Percentiles rank a stretch among this genome's conserved stretches.
Conservation (phyloP, 2,113 vertebrate species). For the Marcusenius ussheri region DNA sequence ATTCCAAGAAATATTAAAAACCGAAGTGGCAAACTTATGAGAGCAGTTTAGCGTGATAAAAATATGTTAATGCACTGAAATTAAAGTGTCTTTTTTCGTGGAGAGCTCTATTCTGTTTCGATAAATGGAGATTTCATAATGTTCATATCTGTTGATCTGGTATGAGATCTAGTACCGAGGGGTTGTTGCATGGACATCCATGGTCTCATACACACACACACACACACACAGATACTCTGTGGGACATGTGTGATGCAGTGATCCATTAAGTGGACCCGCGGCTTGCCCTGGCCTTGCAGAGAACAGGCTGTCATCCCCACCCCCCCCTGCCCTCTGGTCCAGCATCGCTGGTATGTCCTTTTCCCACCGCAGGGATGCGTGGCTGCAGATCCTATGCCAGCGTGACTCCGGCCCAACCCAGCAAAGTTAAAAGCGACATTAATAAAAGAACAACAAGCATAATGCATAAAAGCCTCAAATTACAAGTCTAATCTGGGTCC, state of each 20-base stretch:
- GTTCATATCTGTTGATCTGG: neutral
- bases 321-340: neutral
- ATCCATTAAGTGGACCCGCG: neutral
- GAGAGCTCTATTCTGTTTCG: neutral
- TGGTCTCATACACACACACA: neutral
- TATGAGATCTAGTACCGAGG: neutral
- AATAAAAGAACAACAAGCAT: constrained; percentile 26
- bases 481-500: constrained; percentile 17
- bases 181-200: neutral
- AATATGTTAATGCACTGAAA: constrained; percentile 7
- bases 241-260: neutral
- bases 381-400: neutral
- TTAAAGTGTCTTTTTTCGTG: neutral
- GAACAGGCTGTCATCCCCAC: neutral
- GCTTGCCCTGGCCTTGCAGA: neutral
- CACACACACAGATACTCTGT: constrained; percentile 17
- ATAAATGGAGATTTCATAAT: constrained; percentile 14
- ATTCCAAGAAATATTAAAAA: constrained; percentile 24
- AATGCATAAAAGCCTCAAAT: constrained; percentile 25
- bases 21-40: neutral
- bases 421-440: constrained; percentile 17
- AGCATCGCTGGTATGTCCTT: neutral
- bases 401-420: neutral
- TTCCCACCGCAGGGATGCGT: neutral
- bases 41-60: constrained; percentile 8